Evolutionary conservation across 2,797 vertebrate species (phyloP).

Genomic region (Pteropus rufus): DNA sequence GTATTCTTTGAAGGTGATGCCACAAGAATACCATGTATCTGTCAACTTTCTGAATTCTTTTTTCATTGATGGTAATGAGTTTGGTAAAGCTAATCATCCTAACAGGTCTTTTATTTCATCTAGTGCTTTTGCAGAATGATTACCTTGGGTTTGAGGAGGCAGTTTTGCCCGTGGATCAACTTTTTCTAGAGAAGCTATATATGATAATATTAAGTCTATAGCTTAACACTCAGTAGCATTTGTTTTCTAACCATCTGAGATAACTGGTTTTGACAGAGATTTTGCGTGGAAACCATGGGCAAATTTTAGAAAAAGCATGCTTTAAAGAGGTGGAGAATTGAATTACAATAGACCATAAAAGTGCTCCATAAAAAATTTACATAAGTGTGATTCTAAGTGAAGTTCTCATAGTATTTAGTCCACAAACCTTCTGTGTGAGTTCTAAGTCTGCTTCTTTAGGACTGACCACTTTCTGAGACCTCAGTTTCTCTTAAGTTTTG

Average conservation of each 20-base stretch:
- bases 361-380: not conserved
- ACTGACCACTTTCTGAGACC: not conserved
- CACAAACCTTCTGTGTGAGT: not conserved
- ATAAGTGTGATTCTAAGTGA: not conserved
- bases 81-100: not conserved
- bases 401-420: not conserved
- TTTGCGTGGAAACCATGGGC: not conserved
- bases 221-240: not conserved
- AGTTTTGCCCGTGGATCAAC: not conserved
- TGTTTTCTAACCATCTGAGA: not conserved
- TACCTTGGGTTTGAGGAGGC: not conserved
- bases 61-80: not conserved
- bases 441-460: not conserved
- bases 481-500: not conserved
- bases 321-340: not conserved
- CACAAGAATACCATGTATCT: not conserved
- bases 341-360: not conserved
- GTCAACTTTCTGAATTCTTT: not conserved
- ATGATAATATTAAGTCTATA: not conserved
- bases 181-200: not conserved
- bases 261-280: not conserved
- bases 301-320: not conserved
- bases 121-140: not conserved
- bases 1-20: slow-evolving; percentile 19
- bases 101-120: not conserved